Percentiles rank a stretch among this genome's conserved stretches.
phyloP scores from a whole-genome alignment of 2,888 invertebrate species.

The Tanypteryx hageni region DNA sequence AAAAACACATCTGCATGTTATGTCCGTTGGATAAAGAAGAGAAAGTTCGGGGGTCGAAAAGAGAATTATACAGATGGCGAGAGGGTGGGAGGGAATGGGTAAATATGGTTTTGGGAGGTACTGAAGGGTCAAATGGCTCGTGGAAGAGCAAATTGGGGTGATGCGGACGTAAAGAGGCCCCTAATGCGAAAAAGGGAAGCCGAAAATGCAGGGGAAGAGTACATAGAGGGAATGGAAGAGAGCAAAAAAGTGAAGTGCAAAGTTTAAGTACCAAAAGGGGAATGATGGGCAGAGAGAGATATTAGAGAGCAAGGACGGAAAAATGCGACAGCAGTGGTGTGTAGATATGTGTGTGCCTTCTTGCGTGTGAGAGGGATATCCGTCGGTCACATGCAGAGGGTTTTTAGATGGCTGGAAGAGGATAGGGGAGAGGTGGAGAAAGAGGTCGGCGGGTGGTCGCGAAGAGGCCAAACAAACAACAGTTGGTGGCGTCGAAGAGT shows the following conservation, averaged over 20 bases:
- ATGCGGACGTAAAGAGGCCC: background rate
- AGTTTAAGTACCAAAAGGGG: too few relatives aligned
- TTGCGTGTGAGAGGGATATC: background rate
- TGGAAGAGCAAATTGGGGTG: background rate
- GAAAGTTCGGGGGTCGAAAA: too few relatives aligned
- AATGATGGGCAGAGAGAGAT: too few relatives aligned
- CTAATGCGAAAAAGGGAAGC: background rate
- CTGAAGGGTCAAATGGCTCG: background rate
- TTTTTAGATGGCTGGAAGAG: too few relatives aligned
- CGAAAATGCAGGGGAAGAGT: background rate
- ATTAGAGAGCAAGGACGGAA: too few relatives aligned
- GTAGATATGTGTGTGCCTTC: background rate
- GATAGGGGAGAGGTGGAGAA: background rate
- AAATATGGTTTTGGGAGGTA: background rate
- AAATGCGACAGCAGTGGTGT: too few relatives aligned
- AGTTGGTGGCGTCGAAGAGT: background rate
- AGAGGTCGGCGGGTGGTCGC: background rate
- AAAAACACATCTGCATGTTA: too few relatives aligned
- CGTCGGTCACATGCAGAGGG: background rate
- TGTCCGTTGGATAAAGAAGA: too few relatives aligned
- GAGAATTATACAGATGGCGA: too few relatives aligned
- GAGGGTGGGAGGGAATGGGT: background rate
- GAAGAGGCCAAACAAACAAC: background rate
- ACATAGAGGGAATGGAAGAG: background rate
- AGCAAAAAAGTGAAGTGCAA: background rate